These are phyloP conservation scores for Valencia hispanica DNA, from an alignment of 2,797 vertebrate species.

Conservation along the genomic window DNA sequence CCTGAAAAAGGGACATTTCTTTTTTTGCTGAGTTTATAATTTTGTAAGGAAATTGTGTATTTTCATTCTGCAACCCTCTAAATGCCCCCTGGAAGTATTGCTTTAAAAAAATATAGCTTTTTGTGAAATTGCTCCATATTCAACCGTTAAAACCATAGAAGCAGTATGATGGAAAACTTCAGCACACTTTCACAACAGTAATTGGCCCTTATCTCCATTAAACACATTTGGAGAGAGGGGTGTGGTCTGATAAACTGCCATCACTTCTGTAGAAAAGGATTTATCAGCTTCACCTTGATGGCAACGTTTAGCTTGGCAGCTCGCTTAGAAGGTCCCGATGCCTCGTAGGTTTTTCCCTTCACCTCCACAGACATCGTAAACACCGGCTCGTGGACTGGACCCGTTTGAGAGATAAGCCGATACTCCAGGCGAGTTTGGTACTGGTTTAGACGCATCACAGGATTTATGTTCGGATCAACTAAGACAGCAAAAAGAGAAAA, in stretches of 20 bases:
- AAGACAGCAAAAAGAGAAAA: slow-evolving; percentile 22
- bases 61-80: too few species aligned
- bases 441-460: slow-evolving; percentile 97
- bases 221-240: neutral
- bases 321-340: slow-evolving; percentile 92
- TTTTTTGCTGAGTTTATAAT: too few species aligned
- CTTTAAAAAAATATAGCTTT: too few species aligned
- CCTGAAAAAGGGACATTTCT: too few species aligned
- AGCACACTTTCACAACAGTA: neutral
- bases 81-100: too few species aligned
- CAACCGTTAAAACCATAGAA: neutral
- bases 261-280: neutral
- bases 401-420: slow-evolving; percentile 90
- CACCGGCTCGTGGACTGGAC: slow-evolving; percentile 93
- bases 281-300: slow-evolving; percentile 81
- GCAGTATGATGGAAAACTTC: neutral
- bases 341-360: slow-evolving; percentile 89
- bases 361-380: slow-evolving; percentile 97
- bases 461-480: slow-evolving; percentile 94
- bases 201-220: neutral
- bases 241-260: too few species aligned
- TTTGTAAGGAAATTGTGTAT: too few species aligned
- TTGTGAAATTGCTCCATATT: too few species aligned
- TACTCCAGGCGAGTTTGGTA: slow-evolving; percentile 92
- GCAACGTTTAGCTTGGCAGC: slow-evolving; percentile 93